These are phyloP conservation scores for Himalopsyche japonica DNA, from an alignment of 2,888 invertebrate genomes.

Conservation along the genomic window DNA sequence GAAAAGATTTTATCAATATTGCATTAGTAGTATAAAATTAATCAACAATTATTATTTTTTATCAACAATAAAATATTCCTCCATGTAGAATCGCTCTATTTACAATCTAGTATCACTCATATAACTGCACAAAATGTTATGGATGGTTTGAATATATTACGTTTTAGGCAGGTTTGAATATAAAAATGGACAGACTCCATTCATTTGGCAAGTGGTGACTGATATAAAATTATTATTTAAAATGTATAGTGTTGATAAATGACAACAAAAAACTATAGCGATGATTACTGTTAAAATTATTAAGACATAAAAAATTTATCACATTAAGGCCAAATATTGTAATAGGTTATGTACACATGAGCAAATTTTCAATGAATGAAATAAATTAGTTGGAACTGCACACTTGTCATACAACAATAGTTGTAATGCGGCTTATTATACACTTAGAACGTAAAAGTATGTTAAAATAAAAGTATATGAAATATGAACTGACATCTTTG, in stretches of 20 bases:
- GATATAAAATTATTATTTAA: not conserved
- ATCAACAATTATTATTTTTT: not conserved
- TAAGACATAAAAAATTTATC: not conserved
- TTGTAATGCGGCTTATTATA: not conserved
- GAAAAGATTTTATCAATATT: not conserved
- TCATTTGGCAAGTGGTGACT: not conserved
- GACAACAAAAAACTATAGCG: not conserved
- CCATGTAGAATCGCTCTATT: not conserved
- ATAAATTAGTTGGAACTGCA: not conserved
- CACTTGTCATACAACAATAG: not conserved
- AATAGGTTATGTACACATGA: not conserved
- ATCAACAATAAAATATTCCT: slow-evolving; percentile 6
- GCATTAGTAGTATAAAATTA: slow-evolving; percentile 5
- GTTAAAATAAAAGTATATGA: not conserved
- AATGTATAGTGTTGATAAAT: not conserved
- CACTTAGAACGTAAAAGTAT: not conserved
- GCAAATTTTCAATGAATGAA: not conserved
- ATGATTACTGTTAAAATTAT: not conserved
- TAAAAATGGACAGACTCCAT: not conserved
- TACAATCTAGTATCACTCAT: slow-evolving; percentile 15
- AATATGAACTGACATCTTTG: not conserved
- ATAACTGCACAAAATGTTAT: not conserved
- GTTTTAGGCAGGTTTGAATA: not conserved
- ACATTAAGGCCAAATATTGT: not conserved
- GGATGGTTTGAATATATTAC: not conserved